A percentile compares a stretch with the other conserved stretches of the same genome.
Evolutionary conservation across 2,888 invertebrate genomes (phyloP).

Genomic region (Oegoconia quadripuncta): DNA sequence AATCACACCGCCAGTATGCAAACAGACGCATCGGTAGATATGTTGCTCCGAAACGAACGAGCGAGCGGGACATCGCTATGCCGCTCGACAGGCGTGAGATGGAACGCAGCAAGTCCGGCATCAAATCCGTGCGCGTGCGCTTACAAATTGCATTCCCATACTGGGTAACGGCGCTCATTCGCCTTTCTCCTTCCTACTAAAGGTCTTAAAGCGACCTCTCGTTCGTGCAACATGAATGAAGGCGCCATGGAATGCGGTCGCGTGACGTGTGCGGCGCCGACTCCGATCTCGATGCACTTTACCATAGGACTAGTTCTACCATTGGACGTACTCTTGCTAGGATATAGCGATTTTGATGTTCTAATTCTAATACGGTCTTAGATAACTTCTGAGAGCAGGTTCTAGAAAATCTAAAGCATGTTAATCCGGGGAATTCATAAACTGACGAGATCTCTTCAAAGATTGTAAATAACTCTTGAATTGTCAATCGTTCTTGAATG

Average conservation of each 20-base stretch:
- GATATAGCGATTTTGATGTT: too few relatives aligned
- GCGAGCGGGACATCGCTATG: slow-evolving; percentile 49
- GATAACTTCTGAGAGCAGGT: too few relatives aligned
- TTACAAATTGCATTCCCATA: slow-evolving; percentile 75
- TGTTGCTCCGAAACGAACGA: slow-evolving; percentile 47
- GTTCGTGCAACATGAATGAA: slow-evolving; percentile 71
- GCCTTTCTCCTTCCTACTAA: slow-evolving; percentile 59
- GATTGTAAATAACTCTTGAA: too few relatives aligned
- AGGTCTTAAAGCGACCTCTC: slow-evolving; percentile 53
- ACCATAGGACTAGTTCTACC: slow-evolving; percentile 57
- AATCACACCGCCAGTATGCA: slow-evolving; percentile 66
- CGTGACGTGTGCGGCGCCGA: slow-evolving; percentile 80
- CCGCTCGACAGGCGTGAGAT: slow-evolving; percentile 40
- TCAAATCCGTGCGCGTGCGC: slow-evolving; percentile 65
- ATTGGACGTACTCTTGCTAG: slow-evolving; percentile 27
- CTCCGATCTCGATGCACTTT: slow-evolving; percentile 77
- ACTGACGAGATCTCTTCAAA: too few relatives aligned
- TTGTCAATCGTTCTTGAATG: too few relatives aligned
- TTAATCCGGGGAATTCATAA: too few relatives aligned
- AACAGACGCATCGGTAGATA: slow-evolving; percentile 59
- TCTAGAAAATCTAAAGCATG: too few relatives aligned
- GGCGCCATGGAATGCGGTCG: slow-evolving; percentile 80
- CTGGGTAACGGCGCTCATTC: slow-evolving; percentile 66
- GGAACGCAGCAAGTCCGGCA: slow-evolving; percentile 60
- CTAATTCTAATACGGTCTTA: too few relatives aligned